Evolutionary conservation across 2,113 vertebrate genomes (phyloP).

Genomic region (Psilopogon haemacephalus): DNA sequence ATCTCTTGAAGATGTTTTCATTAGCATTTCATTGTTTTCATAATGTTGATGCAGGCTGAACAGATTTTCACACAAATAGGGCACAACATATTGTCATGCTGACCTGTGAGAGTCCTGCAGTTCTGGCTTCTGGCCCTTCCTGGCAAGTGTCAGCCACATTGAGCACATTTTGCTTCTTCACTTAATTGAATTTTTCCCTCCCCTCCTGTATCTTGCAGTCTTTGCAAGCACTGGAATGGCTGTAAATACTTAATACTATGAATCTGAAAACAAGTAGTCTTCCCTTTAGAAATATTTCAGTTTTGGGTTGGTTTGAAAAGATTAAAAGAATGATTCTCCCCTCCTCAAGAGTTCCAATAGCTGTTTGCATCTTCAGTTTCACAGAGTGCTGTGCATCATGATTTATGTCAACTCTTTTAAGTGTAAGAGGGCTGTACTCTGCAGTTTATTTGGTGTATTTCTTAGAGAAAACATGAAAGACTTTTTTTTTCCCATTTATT

Average conservation of each 20-base stretch:
- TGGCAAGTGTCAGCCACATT: background rate
- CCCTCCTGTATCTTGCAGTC: background rate
- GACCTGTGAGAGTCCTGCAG: background rate
- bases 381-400: background rate
- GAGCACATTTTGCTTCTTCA: background rate
- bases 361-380: background rate
- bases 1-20: background rate
- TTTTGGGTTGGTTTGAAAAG: background rate
- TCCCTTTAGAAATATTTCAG: background rate
- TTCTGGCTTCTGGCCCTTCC: background rate
- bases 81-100: background rate
- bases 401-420: background rate
- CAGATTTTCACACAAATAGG: constrained; percentile 22
- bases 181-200: background rate
- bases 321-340: background rate
- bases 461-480: background rate
- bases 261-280: background rate
- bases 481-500: background rate
- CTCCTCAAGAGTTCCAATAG: background rate
- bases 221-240: background rate
- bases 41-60: background rate
- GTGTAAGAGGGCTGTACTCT: background rate
- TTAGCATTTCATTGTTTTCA: background rate
- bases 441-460: background rate
- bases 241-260: background rate